These are phyloP conservation scores for Adela reaumurella DNA, from an alignment of 2,888 invertebrate genomes.

Conservation along the genomic window DNA sequence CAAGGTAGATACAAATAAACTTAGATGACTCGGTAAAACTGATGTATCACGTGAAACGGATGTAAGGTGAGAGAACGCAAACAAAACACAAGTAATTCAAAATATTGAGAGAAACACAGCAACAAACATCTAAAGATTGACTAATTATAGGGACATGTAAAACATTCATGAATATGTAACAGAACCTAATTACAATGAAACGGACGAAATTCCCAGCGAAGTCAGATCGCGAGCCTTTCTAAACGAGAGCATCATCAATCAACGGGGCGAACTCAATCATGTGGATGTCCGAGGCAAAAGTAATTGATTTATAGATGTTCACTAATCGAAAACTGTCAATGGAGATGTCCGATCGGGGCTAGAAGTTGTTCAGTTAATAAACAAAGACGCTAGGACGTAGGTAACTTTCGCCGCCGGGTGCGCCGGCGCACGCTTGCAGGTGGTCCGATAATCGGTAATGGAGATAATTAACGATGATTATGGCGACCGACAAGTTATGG, in stretches of 20 bases:
- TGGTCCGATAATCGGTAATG: neutral
- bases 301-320: neutral
- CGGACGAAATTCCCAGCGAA: too few species aligned
- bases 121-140: too few species aligned
- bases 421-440: neutral
- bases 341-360: neutral
- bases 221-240: neutral
- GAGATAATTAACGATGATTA: neutral
- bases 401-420: neutral
- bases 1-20: too few species aligned
- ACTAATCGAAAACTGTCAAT: neutral
- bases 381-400: neutral
- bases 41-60: too few species aligned
- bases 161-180: too few species aligned
- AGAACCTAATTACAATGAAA: too few species aligned
- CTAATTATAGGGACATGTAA: too few species aligned
- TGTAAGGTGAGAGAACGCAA: too few species aligned
- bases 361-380: neutral
- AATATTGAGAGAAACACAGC: too few species aligned
- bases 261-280: neutral
- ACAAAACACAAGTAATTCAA: too few species aligned
- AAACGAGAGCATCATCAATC: neutral
- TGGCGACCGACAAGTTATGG: neutral
- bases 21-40: too few species aligned
- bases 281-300: neutral